Percentiles rank a stretch among this genome's conserved stretches.
These are phyloP conservation scores for Naso thynnoides DNA, from an alignment of 2,797 vertebrate species.

Conservation along the genomic window DNA sequence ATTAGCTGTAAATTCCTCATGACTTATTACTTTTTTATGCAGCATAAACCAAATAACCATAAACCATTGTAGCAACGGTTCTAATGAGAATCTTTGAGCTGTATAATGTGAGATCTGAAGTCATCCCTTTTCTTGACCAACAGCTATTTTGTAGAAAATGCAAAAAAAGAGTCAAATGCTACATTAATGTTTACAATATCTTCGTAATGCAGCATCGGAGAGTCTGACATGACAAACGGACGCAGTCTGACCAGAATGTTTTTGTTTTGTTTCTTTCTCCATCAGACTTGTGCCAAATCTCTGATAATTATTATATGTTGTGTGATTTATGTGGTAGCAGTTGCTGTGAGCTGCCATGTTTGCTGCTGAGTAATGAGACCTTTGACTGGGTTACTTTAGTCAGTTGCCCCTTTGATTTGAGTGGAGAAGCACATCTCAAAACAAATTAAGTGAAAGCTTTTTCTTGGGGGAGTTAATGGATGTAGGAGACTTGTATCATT, in stretches of 20 bases:
- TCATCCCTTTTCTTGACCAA: slow-evolving; percentile 24
- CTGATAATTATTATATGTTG: slow-evolving; percentile 18
- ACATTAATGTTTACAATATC: slow-evolving; percentile 20
- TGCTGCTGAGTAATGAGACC: slow-evolving; percentile 41
- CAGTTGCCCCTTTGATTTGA: slow-evolving; percentile 33
- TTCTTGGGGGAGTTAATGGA: slow-evolving; percentile 27
- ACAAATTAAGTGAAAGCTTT: slow-evolving; percentile 19
- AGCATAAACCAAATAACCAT: slow-evolving; percentile 50
- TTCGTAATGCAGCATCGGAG: slow-evolving; percentile 11
- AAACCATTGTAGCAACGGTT: slow-evolving; percentile 1
- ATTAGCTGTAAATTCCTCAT: slow-evolving; percentile 32
- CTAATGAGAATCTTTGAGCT: slow-evolving; percentile 33
- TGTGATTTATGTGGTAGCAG: slow-evolving; percentile 52
- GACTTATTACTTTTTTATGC: slow-evolving; percentile 43
- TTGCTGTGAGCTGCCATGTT: slow-evolving; percentile 50
- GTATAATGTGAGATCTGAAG: slow-evolving; percentile 26
- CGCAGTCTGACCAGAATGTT: not conserved
- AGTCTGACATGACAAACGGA: not conserved
- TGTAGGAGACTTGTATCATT: slow-evolving; percentile 12
- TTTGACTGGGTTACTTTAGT: slow-evolving; percentile 39
- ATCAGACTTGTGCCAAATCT: slow-evolving; percentile 26
- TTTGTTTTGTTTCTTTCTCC: slow-evolving; percentile 24
- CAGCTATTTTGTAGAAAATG: slow-evolving; percentile 36
- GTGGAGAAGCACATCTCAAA: slow-evolving; percentile 16
- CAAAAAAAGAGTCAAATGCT: slow-evolving; percentile 25